phyloP scores from a whole-genome alignment of 2,888 invertebrate genomes.

The Apotomis turbidana region DNA sequence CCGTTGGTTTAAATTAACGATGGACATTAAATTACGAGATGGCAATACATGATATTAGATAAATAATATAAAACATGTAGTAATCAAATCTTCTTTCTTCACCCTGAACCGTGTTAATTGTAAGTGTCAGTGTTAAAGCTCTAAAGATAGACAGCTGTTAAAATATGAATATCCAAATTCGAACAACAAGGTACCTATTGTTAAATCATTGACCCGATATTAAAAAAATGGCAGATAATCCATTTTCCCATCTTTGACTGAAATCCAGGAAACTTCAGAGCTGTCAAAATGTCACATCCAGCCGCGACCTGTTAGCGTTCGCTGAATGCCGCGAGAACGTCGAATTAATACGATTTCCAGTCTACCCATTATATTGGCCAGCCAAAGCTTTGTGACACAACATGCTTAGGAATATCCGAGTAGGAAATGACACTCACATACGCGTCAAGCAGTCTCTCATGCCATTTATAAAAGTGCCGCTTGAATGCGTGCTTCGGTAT shows the following conservation, averaged over 20 bases:
- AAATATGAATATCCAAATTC: too few species aligned
- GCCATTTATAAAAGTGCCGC: constrained; percentile 23
- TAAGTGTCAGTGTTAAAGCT: too few species aligned
- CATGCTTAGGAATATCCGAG: constrained; percentile 32
- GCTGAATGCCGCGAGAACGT: constrained; percentile 13
- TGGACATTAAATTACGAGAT: too few species aligned
- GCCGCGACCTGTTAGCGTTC: constrained; percentile 14
- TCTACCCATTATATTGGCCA: constrained; percentile 29
- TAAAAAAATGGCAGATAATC: constrained; percentile 19
- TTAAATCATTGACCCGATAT: not conserved
- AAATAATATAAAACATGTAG: too few species aligned
- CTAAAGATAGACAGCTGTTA: too few species aligned
- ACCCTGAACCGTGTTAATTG: too few species aligned
- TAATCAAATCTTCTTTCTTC: too few species aligned
- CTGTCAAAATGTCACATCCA: constrained; percentile 29
- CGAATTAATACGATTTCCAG: constrained; percentile 28
- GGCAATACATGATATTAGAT: too few species aligned
- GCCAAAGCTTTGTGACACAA: constrained; percentile 28
- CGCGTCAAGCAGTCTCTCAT: constrained; percentile 20
- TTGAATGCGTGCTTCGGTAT: constrained; percentile 26
- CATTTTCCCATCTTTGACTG: constrained; percentile 23
- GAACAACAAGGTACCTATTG: too few species aligned
- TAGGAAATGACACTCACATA: constrained; percentile 31
- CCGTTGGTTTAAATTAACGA: too few species aligned
- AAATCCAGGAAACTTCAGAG: constrained; percentile 27